These are phyloP conservation scores for Clusia tigrina DNA, from an alignment of 2,888 invertebrate species.

Conservation along the genomic window DNA sequence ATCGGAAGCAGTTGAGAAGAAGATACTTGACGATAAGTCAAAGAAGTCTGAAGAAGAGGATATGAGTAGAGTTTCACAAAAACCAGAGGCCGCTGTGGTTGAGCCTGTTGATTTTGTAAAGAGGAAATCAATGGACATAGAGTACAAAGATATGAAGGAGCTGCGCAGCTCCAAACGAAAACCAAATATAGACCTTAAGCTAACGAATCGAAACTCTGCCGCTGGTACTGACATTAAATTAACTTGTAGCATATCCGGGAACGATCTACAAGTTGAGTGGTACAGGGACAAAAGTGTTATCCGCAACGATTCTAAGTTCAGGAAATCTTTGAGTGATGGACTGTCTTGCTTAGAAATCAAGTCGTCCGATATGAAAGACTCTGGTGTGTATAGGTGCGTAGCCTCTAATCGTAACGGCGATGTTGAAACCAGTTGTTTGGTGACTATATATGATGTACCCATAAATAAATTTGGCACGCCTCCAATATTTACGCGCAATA, in stretches of 20 bases:
- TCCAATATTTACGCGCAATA: conserved; percentile 64
- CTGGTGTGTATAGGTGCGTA: conserved; percentile 82
- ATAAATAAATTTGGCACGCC: conserved; percentile 59
- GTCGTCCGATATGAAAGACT: conserved; percentile 73
- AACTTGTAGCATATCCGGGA: conserved; percentile 79
- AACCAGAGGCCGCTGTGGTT: background rate
- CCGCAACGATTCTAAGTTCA: conserved; percentile 48
- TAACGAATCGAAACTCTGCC: conserved; percentile 79
- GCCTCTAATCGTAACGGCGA: conserved; percentile 72
- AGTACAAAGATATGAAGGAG: conserved; percentile 50
- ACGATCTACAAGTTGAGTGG: conserved; percentile 77
- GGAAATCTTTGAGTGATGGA: conserved; percentile 69
- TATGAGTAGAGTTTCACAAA: no score
- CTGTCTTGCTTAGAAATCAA: conserved; percentile 75
- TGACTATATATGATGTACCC: conserved; percentile 63
- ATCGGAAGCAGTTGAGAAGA: conserved; percentile 23
- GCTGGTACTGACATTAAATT: conserved; percentile 78
- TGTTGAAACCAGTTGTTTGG: conserved; percentile 62
- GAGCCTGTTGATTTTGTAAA: conserved; percentile 19
- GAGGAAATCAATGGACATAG: conserved; percentile 44
- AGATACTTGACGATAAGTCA: background rate
- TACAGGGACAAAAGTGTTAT: conserved; percentile 74
- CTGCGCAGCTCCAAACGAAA: conserved; percentile 51
- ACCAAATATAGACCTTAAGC: conserved; percentile 67
- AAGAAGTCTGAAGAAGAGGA: conserved; percentile 13